These are phyloP conservation scores for Drosophila recens DNA, from an alignment of 2,888 invertebrate species.

Conservation along the genomic window DNA sequence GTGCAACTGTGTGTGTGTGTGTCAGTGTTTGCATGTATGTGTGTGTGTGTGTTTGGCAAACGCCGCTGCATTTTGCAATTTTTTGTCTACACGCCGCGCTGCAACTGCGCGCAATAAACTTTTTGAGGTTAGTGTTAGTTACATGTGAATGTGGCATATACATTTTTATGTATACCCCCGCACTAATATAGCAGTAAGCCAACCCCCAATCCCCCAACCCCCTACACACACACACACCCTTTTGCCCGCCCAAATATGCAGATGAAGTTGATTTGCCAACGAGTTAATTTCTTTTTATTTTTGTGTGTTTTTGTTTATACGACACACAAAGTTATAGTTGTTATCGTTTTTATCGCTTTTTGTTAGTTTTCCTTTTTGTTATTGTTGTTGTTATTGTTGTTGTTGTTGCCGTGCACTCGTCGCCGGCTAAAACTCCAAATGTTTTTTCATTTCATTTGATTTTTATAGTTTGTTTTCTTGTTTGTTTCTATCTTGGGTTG, in stretches of 20 bases:
- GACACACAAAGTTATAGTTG: constrained; percentile 49
- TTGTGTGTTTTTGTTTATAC: constrained; percentile 45
- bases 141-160: constrained; percentile 10
- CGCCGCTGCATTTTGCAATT: constrained; percentile 62
- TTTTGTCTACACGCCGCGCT: constrained; percentile 54
- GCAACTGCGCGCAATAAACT: constrained; percentile 73
- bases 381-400: constrained; percentile 9
- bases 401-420: constrained; percentile 9
- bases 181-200: constrained; percentile 53
- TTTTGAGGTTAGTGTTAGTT: constrained; percentile 74
- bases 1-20: constrained; percentile 27
- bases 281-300: constrained; percentile 14
- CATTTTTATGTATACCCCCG: constrained; percentile 36
- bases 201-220: neutral
- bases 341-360: constrained; percentile 43
- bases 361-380: neutral
- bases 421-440: constrained; percentile 1
- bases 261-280: constrained; percentile 39
- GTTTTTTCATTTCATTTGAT: constrained; percentile 9
- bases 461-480: constrained; percentile 24
- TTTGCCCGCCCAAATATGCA: constrained; percentile 23
- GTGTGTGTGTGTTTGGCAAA: constrained; percentile 36
- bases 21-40: constrained; percentile 37
- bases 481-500: constrained; percentile 16
- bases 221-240: neutral